Conservation (phyloP, 2,113 vertebrate genomes). For the Cochlearius cochlearius region DNA sequence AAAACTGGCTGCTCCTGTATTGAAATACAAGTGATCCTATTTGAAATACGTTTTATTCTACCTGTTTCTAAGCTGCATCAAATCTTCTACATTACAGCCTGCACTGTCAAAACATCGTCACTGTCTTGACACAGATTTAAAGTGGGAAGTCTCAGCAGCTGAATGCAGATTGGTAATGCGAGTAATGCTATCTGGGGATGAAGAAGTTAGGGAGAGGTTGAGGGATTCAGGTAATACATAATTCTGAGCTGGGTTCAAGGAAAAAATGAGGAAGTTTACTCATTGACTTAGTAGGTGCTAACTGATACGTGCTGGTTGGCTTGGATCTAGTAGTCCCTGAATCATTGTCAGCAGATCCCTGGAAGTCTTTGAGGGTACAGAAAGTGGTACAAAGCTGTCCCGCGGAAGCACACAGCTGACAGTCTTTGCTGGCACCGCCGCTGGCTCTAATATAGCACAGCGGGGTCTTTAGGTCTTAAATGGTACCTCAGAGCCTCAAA, state of each 20-base stretch:
- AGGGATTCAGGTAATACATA: neutral
- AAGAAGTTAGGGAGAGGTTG: neutral
- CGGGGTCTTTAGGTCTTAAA: neutral
- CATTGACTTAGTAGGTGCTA: neutral
- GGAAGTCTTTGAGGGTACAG: neutral
- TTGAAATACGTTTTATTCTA: neutral
- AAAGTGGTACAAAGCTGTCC: neutral
- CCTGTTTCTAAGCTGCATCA: neutral
- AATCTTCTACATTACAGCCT: constrained; percentile 16
- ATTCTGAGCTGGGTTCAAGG: neutral
- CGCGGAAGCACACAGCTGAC: neutral
- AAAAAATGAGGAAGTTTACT: neutral
- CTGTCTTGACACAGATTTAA: constrained; percentile 50
- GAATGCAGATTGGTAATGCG: neutral
- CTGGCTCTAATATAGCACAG: neutral
- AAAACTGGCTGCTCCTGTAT: neutral
- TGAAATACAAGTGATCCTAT: neutral
- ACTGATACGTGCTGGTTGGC: fast-evolving
- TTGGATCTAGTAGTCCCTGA: neutral
- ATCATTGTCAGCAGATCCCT: neutral
- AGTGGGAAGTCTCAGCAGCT: constrained; percentile 11
- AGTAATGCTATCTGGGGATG: neutral
- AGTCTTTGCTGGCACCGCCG: neutral
- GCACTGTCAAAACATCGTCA: constrained; percentile 42
- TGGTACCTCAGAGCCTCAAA: neutral